Evolutionary conservation across 2,113 vertebrate species (phyloP).

Genomic region (Malurus alboscapulatus): DNA sequence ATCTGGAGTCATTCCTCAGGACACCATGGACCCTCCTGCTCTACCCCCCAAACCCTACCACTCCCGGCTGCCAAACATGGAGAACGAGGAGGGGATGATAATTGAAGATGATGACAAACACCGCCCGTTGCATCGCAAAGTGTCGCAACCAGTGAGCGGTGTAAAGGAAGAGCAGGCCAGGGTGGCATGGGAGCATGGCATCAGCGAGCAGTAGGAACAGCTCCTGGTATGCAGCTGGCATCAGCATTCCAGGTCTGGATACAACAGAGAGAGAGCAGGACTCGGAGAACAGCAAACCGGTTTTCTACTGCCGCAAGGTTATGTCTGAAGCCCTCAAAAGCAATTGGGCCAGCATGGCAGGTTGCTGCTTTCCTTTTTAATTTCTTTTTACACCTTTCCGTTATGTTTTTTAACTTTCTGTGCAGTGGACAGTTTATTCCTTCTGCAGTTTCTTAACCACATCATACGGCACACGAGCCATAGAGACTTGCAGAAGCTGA

Average conservation of each 20-base stretch:
- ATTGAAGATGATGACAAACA: slow-evolving; percentile 88
- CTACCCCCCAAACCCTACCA: slow-evolving; percentile 89
- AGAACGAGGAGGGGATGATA: slow-evolving; percentile 82
- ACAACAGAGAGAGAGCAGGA: slow-evolving; percentile 25
- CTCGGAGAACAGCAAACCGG: slow-evolving; percentile 55
- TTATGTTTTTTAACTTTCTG: slow-evolving; percentile 66
- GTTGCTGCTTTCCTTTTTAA: slow-evolving; percentile 79
- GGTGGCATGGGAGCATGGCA: slow-evolving; percentile 90
- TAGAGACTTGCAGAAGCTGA: slow-evolving; percentile 63
- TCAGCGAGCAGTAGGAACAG: slow-evolving; percentile 85
- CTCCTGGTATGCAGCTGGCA: slow-evolving; percentile 34
- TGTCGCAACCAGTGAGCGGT: slow-evolving; percentile 82
- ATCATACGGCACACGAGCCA: slow-evolving; percentile 27
- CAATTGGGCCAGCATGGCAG: slow-evolving; percentile 72
- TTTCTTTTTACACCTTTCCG: slow-evolving; percentile 70
- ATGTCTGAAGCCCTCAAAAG: slow-evolving; percentile 61
- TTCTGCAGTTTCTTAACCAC: slow-evolving; percentile 68
- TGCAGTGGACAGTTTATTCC: slow-evolving; percentile 75
- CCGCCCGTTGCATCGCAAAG: slow-evolving; percentile 83
- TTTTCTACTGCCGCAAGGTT: slow-evolving; percentile 71
- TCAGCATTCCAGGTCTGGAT: slow-evolving; percentile 39
- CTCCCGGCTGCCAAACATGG: slow-evolving; percentile 75
- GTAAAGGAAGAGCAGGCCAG: slow-evolving; percentile 87
- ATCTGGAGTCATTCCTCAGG: slow-evolving; percentile 81
- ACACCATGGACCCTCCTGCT: slow-evolving; percentile 82